Percentiles rank a stretch among this genome's conserved stretches.
These are phyloP conservation scores for Anguilla marmorata DNA, from an alignment of 2,797 vertebrate genomes.

Conservation along the genomic window DNA sequence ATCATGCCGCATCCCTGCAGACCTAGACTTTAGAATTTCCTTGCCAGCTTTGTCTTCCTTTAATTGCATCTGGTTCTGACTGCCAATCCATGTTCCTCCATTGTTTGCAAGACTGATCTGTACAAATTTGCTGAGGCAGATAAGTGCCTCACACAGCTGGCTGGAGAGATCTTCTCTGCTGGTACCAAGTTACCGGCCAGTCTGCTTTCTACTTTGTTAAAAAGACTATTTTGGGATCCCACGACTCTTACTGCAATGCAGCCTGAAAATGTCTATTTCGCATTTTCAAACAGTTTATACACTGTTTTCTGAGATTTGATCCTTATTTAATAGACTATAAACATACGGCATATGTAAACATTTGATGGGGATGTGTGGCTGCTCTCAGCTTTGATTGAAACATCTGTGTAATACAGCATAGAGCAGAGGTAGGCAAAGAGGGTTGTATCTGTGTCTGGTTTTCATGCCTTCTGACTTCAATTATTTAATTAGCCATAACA, in stretches of 20 bases:
- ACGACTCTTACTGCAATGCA: not conserved
- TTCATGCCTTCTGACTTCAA: too few relatives aligned
- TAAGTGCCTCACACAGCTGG: not conserved
- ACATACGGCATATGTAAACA: not conserved
- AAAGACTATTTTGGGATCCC: not conserved
- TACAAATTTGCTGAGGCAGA: not conserved
- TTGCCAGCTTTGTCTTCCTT: not conserved
- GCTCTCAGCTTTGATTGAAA: not conserved
- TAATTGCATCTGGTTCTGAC: slow-evolving; percentile 9
- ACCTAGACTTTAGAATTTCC: not conserved
- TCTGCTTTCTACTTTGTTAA: not conserved
- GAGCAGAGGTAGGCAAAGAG: too few relatives aligned
- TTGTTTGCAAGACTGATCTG: slow-evolving; percentile 11
- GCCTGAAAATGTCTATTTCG: not conserved
- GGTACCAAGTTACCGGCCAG: not conserved
- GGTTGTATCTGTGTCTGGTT: too few relatives aligned
- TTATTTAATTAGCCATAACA: too few relatives aligned
- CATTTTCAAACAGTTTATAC: not conserved
- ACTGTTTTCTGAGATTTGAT: not conserved
- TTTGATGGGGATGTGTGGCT: not conserved
- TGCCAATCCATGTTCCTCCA: not conserved
- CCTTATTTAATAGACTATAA: not conserved
- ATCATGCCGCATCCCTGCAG: not conserved
- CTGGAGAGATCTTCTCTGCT: not conserved
- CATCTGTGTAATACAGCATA: not conserved